Evolutionary conservation across 2,797 vertebrate species (phyloP), one percentile per base, ranked within the genome.

Genomic region (Pachyuromys duprasi): DNA sequence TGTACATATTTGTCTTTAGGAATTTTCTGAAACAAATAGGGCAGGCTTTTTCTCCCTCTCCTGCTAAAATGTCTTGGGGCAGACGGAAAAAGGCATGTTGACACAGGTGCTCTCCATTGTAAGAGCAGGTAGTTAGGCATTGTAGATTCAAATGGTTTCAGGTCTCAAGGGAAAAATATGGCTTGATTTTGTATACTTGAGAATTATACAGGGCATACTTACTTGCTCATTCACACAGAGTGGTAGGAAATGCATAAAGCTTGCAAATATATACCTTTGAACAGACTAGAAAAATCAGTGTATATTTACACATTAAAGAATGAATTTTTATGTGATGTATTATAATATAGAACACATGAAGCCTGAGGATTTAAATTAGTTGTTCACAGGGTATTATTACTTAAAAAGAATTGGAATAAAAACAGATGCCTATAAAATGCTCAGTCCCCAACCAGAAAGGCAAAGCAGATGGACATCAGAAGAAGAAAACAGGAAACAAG

Each of bases 71-170:
- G 65, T 91, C 83, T 94, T 93, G 79, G 36, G 91, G 95, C 15
- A 93, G 80, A 95, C 24, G 89, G 36, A 72, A 93, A 49, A 89
- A 95, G 28, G 62, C 31, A 80, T 92, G 8, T 83, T 89, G 83
- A 93, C 63, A 96, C 33, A 65, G 17, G 65, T 86, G 70, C 18
- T 63, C 36, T 79, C 33, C 42, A 11, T 53, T 91, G 2, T 80
- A 42, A 93, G 65, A 86, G 3, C 49, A 79, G 9, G 60, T 55
- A 70, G 28, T 89, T 92, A 89, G 78, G 39, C 4, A 78, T 22
- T 9, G n/a, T 67, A 39, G 1, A 82, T 39, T 92, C 63, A 94
- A 57, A 53, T 62, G 22, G 13, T 45, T 31, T n/a, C 49, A 20
- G 8, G 90, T 96, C 65, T 82, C 84, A 72, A 57, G 69, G 65